phyloP scores from a whole-genome alignment of 2,113 vertebrate genomes.

The Myrmecobius fasciatus region DNA sequence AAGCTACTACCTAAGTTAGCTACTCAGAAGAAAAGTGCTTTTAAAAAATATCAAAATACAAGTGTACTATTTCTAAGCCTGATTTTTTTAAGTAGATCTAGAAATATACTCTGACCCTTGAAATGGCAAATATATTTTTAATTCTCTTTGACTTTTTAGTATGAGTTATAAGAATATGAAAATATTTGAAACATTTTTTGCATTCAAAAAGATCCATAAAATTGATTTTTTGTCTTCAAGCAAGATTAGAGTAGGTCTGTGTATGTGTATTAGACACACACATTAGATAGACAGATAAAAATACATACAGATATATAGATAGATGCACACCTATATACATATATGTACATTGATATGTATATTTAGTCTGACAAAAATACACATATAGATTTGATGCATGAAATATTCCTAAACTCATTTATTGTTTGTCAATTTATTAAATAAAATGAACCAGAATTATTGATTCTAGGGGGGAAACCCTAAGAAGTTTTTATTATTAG shows the following conservation, averaged over 20 bases:
- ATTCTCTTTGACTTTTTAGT: conserved; percentile 36
- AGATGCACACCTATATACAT: no score
- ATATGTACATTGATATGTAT: not conserved
- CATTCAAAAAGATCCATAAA: conserved; percentile 29
- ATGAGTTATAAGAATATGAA: conserved; percentile 36
- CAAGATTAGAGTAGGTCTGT: not conserved
- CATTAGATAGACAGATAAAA: not conserved
- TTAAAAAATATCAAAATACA: conserved; percentile 63
- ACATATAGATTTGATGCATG: not conserved
- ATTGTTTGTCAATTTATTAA: conserved; percentile 37
- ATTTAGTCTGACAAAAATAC: not conserved
- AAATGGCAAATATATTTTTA: conserved; percentile 51
- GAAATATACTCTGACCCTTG: conserved; percentile 9
- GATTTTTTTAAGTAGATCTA: conserved; percentile 45
- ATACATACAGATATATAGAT: not conserved
- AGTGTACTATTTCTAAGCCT: not conserved
- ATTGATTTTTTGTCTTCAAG: conserved; percentile 50
- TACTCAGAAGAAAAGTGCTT: conserved; percentile 54
- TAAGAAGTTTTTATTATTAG: conserved; percentile 31
- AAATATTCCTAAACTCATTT: not conserved
- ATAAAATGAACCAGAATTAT: conserved; percentile 15
- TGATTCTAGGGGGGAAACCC: not conserved
- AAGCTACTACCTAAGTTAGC: conserved; percentile 38
- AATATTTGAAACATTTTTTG: conserved; percentile 30
- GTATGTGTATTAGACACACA: not conserved